Evolutionary conservation across 2,113 vertebrate genomes (phyloP).

Genomic region (Cynoglossus semilaevis): DNA sequence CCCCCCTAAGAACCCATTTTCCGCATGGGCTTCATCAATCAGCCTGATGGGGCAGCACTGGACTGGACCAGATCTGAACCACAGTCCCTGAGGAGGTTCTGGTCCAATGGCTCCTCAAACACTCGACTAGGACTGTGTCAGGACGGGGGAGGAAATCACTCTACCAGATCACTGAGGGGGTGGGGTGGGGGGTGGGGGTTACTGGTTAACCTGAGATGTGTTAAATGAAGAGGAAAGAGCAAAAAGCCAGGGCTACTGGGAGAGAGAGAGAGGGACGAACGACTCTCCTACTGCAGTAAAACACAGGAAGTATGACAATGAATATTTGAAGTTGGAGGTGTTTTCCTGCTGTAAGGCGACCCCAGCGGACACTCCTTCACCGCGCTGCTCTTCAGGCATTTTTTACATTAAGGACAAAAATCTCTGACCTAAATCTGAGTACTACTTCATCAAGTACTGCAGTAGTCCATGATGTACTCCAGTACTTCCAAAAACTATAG

Average conservation of each 20-base stretch:
- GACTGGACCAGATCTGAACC: neutral
- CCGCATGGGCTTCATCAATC: conserved; percentile 27
- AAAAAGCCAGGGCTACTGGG: conserved; percentile 24
- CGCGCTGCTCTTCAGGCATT: too few species aligned
- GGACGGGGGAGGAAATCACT: conserved; percentile 3
- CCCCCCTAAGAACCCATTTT: neutral
- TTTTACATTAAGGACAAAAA: too few species aligned
- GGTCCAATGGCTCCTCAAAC: conserved; percentile 21
- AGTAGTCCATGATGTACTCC: too few species aligned
- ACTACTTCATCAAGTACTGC: too few species aligned
- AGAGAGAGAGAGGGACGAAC: neutral
- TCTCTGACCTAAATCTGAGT: too few species aligned
- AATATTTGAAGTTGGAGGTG: too few species aligned
- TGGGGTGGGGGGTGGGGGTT: conserved; percentile 14
- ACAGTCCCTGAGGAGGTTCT: conserved; percentile 22
- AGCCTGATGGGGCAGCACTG: too few species aligned
- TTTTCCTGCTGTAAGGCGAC: too few species aligned
- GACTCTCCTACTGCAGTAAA: neutral
- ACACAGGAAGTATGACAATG: neutral
- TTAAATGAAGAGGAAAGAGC: conserved; percentile 29
- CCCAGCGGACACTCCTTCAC: too few species aligned
- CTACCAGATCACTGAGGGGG: too few species aligned
- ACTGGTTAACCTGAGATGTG: conserved; percentile 30
- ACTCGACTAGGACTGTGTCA: neutral
- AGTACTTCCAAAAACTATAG: too few species aligned